Percentiles rank a stretch among this genome's conserved stretches.
phyloP scores from a whole-genome alignment of 2,888 invertebrate species.

The Acrobasis consociella region DNA sequence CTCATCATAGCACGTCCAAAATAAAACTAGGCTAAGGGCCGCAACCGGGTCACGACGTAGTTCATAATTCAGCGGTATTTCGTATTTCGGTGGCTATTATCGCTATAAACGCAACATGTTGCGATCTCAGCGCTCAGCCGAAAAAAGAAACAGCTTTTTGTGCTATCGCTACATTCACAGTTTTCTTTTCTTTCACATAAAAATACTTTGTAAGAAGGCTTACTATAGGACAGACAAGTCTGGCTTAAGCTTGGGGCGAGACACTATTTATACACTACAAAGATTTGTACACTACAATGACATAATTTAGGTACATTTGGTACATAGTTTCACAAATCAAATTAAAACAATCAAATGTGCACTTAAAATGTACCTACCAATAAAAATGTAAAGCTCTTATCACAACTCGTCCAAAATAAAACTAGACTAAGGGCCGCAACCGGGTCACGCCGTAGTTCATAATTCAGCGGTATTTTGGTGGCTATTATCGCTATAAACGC shows the following conservation, averaged over 20 bases:
- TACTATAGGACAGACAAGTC: too few relatives aligned
- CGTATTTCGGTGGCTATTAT: constrained; percentile 14
- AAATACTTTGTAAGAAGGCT: too few relatives aligned
- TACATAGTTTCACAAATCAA: too few relatives aligned
- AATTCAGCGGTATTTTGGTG: constrained; percentile 13
- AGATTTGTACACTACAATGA: too few relatives aligned
- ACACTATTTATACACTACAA: too few relatives aligned
- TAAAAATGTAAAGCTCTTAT: too few relatives aligned
- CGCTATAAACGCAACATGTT: constrained; percentile 18
- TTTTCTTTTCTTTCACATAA: too few relatives aligned
- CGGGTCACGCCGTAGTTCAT: constrained; percentile 12
- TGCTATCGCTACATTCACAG: neutral
- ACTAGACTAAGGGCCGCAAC: constrained; percentile 5
- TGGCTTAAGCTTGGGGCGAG: too few relatives aligned
- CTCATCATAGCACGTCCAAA: neutral
- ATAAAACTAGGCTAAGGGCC: constrained; percentile 7
- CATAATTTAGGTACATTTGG: too few relatives aligned
- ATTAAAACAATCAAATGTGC: too few relatives aligned
- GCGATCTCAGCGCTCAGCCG: constrained; percentile 6
- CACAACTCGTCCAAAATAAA: neutral
- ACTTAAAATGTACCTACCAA: too few relatives aligned
- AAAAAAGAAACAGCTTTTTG: neutral
- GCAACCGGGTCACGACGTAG: constrained; percentile 5
- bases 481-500: constrained; percentile 17
- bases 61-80: constrained; percentile 18